A percentile compares a stretch with the other conserved stretches of the same genome.
phyloP scores from a whole-genome alignment of 2,797 vertebrate genomes.

The Pangasius mekongensis region DNA sequence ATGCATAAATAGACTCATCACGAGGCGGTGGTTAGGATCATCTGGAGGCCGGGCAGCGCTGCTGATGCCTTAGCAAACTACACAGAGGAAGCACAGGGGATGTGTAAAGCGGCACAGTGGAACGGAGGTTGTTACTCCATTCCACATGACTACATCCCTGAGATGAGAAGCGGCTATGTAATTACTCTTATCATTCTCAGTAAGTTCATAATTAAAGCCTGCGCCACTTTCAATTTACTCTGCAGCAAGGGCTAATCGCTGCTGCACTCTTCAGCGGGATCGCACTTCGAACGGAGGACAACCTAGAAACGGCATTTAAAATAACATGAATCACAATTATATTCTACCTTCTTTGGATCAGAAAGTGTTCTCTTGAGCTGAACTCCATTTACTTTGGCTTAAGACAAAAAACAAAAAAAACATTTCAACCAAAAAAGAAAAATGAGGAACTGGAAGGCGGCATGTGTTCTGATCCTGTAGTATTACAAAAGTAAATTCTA shows the following conservation, averaged over 20 bases:
- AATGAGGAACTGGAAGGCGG: too few species aligned
- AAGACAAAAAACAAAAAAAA: not conserved
- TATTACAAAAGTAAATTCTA: not conserved
- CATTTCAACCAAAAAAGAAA: not conserved
- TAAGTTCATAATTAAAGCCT: conserved; percentile 59
- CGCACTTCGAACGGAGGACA: conserved; percentile 1
- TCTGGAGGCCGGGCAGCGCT: conserved; percentile 1
- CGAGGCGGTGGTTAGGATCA: conserved; percentile 1
- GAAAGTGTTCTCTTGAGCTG: not conserved
- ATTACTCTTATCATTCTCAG: conserved; percentile 64
- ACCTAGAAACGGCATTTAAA: not conserved
- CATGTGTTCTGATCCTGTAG: not conserved
- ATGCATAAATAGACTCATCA: conserved; percentile 19
- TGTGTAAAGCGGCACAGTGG: conserved; percentile 47
- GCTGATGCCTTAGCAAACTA: conserved; percentile 14
- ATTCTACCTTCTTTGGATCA: conserved; percentile 18
- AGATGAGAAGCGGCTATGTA: conserved; percentile 54
- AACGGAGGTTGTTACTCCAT: conserved; percentile 29
- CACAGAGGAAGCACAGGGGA: conserved; percentile 32
- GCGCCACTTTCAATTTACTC: conserved; percentile 54
- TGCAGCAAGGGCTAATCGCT: conserved; percentile 39
- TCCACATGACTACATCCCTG: conserved; percentile 44
- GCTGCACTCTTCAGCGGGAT: conserved; percentile 8
- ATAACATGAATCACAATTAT: not conserved
- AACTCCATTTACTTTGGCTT: conserved; percentile 1